Evolutionary conservation across 2,113 vertebrate genomes (phyloP), one percentile per base, ranked within the genome.

Genomic region (Anhinga rufa): DNA sequence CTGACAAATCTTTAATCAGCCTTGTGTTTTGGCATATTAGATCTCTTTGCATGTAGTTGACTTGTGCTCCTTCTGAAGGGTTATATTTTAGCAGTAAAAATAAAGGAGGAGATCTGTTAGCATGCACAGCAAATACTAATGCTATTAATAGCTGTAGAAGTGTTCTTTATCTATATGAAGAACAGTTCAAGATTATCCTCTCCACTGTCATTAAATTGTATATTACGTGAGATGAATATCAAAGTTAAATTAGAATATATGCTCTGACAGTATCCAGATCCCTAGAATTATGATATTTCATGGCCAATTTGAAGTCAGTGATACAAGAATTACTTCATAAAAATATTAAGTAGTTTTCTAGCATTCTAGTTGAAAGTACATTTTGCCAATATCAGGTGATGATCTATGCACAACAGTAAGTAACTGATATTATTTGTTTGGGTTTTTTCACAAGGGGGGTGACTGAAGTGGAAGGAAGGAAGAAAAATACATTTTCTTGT

Each of bases 281-380:
- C 52, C 77, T 96, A 72, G 74, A 92, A 94, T 86, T 92, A 91
- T 65, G 57, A 4, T 94, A 82, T 94, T 96, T 96, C 61, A 93
- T 92, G 91, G 80, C 57, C 44, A 88, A 89, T 93, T 86, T 94
- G 61, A 94, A 93, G 61, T 94, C 65, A 84, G 61, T 72, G 61
- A 91, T 92, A 95, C 28, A 86, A 72, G 24, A 36, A 85, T 93
- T 89, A 49, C 61, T 84, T 88, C 55, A 71, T 91, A 55, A 91
- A 75, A 93, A 42, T 74, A 46, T 36, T 66, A 88, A 75, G 26
- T 80, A 57, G 18, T 79, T 72, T 15, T 91, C 28, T 19, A 78
- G 57, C 25, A 28, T 92, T 31, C 34, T 52, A 31, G 21, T 9
- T 42, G 29, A 81, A 95, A 75, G 34, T 31, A 70, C 9, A 9